A percentile compares a stretch with the other conserved stretches of the same genome.
phyloP scores from a whole-genome alignment of 2,888 invertebrate species.

The Ecliptopera silaceata region DNA sequence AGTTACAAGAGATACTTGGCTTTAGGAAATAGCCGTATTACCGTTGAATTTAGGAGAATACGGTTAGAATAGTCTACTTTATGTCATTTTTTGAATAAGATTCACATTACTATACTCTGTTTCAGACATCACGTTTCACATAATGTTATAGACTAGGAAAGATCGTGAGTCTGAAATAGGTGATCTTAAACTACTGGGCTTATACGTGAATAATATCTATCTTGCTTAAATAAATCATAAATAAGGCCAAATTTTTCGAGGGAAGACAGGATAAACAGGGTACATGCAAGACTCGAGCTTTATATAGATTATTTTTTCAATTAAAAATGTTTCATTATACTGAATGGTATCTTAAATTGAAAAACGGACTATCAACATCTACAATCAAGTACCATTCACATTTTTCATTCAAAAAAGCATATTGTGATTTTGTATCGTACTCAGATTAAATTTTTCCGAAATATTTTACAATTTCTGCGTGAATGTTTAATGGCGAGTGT shows the following conservation, averaged over 20 bases:
- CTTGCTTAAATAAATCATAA: too few species aligned
- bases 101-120: constrained; percentile 5
- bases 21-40: constrained; percentile 7
- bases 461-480: constrained; percentile 59
- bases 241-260: too few species aligned
- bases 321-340: too few species aligned
- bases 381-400: too few species aligned
- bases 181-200: too few species aligned
- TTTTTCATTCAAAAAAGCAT: constrained; percentile 11
- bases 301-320: too few species aligned
- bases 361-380: too few species aligned
- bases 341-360: too few species aligned
- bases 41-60: constrained; percentile 15
- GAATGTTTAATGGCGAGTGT: constrained; percentile 53
- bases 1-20: background rate
- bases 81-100: constrained; percentile 10
- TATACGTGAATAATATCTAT: too few species aligned
- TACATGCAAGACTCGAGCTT: too few species aligned
- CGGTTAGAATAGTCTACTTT: constrained; percentile 9
- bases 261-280: too few species aligned
- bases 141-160: background rate
- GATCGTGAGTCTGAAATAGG: too few species aligned
- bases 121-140: constrained; percentile 5
- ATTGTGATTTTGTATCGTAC: constrained; percentile 22
- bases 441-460: constrained; percentile 50